phyloP scores from a whole-genome alignment of 2,113 vertebrate genomes.

The Acanthisitta chloris region DNA sequence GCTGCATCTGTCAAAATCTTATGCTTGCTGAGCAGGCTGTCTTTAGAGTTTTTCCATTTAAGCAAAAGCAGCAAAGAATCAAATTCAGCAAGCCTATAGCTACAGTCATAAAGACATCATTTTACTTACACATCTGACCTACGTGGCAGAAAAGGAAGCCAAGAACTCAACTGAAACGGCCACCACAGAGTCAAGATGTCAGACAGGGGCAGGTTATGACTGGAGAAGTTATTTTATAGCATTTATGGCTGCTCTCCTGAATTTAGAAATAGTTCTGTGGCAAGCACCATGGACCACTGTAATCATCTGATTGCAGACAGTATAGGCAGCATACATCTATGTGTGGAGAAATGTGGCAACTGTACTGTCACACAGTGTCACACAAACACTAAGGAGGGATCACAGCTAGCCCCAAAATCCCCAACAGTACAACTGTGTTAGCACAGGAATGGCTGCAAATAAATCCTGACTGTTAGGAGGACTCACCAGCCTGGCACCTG shows the following conservation, averaged over 20 bases:
- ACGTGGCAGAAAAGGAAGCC: background rate
- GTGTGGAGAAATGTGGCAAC: background rate
- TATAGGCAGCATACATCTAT: fast-evolving
- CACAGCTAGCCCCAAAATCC: background rate
- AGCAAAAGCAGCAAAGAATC: background rate
- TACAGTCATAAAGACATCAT: background rate
- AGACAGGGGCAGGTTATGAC: background rate
- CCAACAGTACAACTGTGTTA: background rate
- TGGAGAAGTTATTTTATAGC: background rate
- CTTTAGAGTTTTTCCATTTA: background rate
- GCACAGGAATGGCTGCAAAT: background rate
- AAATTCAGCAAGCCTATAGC: background rate
- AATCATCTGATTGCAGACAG: background rate
- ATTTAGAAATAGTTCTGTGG: background rate
- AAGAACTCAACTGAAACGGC: background rate
- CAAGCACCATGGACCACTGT: background rate
- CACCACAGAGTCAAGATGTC: background rate
- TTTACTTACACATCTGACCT: background rate
- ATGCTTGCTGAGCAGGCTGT: background rate
- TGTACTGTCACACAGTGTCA: fast-evolving
- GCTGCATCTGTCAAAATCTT: conserved; percentile 42
- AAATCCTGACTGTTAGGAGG: background rate
- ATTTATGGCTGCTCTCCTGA: background rate
- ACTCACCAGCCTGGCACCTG: background rate
- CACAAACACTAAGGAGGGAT: background rate